Base-by-base conservation (phyloP, 2,113 vertebrate genomes). In the Heterochromis multidens region DNA sequence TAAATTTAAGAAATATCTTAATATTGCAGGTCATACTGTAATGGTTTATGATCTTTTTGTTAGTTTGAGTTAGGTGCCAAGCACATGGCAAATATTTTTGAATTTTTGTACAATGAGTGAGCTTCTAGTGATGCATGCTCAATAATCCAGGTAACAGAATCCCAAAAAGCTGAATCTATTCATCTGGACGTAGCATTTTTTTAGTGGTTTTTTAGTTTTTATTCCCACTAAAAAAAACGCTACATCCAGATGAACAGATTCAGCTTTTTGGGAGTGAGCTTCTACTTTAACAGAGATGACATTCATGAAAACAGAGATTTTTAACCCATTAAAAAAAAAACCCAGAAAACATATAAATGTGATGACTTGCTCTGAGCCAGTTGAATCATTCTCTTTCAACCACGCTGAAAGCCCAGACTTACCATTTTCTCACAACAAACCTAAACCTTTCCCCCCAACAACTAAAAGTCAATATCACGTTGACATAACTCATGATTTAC, bases 1-100 rank as follows among this genome's bases (percentile, higher is more conserved):
- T 79, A 27, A 62, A 85, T 83, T 81, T 86, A 61, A 57, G 80
- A 84, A 5, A 2, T 40, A 81, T 80, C 21, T 83, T 70, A 61
- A 70, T 90, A 83, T 31, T 35, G 67, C n/a, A 81, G 60, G 70
- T 54, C 74, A 65, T 57, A 46, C 43, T 17, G 6, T 56, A 61
- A 21, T 31, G 16, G 40, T 46, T 27, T 29, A 14, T 6, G 43
- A 46, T 74, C 29, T 56, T 27, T 19, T 35, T 74, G 29, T 76
- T 57, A 35, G 37, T 70, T 70, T 70, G 74, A 46, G 65, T 33
- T n/a, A 57, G n/a, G 35, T 12, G 57, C 76, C 56, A 17, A 37
- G 46, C 58, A 33, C 17, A 54, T 10, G 37, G 1, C 13, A n/a
- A 67, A 60, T 29, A 21, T 17, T 52, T 76, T 17, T 21, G 61